A percentile compares a stretch with the other conserved stretches of the same genome.
Conservation (phyloP, 2,113 vertebrate genomes). For the Phoenicopterus ruber region DNA sequence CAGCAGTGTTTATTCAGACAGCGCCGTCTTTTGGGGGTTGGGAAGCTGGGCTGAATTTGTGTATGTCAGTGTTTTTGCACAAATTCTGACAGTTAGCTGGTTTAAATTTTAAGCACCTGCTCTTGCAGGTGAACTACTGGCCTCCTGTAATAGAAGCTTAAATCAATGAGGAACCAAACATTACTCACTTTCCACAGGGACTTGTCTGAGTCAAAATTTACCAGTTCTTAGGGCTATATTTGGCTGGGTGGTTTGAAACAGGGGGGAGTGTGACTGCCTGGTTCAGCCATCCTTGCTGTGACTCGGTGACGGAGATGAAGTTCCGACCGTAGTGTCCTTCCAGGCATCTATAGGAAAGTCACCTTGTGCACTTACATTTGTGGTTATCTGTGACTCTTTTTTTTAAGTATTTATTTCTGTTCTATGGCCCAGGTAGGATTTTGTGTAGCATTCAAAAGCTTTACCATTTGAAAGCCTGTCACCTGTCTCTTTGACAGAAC, state of each 20-base stretch:
- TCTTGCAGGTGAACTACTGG: neutral
- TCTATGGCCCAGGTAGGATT: neutral
- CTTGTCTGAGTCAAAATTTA: neutral
- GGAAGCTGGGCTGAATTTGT: neutral
- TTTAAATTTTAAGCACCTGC: neutral
- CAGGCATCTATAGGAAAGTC: neutral
- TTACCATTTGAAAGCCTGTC: neutral
- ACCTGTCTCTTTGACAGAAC: neutral
- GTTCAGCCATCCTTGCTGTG: neutral
- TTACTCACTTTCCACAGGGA: neutral
- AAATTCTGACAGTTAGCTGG: neutral
- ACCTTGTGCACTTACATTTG: neutral
- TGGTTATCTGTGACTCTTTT: neutral
- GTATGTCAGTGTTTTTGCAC: neutral
- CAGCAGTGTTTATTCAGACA: neutral
- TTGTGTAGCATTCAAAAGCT: neutral
- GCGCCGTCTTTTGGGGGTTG: neutral
- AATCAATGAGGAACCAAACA: neutral
- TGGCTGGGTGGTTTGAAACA: neutral
- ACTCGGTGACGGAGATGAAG: rapidly evolving
- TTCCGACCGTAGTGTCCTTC: neutral
- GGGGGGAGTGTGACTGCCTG: neutral
- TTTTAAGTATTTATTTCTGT: neutral
- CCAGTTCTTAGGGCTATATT: neutral
- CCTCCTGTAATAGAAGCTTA: neutral